Base-by-base conservation (phyloP, 2,888 invertebrate genomes). In the Chaetogeoica ovagalla region DNA sequence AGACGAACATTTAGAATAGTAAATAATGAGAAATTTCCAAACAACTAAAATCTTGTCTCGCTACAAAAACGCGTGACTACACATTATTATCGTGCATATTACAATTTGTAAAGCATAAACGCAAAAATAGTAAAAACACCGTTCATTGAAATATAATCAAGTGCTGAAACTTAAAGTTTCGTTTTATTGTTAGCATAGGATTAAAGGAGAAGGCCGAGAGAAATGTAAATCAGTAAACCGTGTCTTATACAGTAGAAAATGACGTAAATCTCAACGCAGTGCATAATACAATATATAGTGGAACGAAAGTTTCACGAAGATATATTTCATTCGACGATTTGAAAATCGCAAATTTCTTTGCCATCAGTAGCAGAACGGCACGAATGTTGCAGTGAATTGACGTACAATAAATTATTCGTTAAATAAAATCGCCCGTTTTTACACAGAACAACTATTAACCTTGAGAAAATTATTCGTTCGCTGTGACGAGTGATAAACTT, bases 361-460 rank as follows among this genome's bases (percentile, higher is more conserved):
- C 48, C 19, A 17, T 21, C 39, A n/a, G n/a, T n/a, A n/a, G n/a
- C n/a, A n/a, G n/a, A n/a, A n/a, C n/a, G n/a, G n/a, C n/a, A n/a
- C n/a, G n/a, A n/a, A n/a, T n/a, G n/a, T n/a, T n/a, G n/a, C n/a
- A n/a, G n/a, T n/a, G n/a, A 37, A 39, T 71, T 13, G 21, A 59
- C 21, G 5, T 21, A 43, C 23, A 62, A 66, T n/a, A 39, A 39
- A 60, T 19, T 43, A 60, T 72, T 60, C 60, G 48, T 62, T 60
- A 60, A 72, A 59, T 60, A 43, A 48, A 48, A 21, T 71, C 59
- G 21, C 39, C 8, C 39, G 8, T 39, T 39, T 39, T 23, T 60
- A 48, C 19, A 60, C 23, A 72, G 23, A 19, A 23, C 60, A 60
- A 62, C 71, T n/a, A n/a, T n/a, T 39, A 57, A 59, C 59, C 71